Evolutionary conservation across 2,888 invertebrate species (phyloP).

Genomic region (Sminthurinus aureus): DNA sequence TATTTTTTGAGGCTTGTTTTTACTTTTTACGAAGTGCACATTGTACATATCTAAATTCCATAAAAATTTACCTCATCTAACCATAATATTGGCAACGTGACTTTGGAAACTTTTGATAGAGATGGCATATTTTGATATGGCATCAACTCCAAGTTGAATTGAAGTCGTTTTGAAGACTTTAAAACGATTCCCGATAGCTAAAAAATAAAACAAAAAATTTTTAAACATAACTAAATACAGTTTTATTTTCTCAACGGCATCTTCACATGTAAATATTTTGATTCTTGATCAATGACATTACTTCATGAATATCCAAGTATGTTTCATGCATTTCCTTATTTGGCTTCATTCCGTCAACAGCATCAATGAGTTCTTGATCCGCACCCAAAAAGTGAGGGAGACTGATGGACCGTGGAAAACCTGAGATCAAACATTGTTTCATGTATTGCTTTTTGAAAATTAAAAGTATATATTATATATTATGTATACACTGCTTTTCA

Average conservation of each 20-base stretch:
- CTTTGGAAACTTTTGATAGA: conserved; percentile 48
- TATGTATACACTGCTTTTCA: too few relatives aligned
- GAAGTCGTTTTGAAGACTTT: conserved; percentile 51
- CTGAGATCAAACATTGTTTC: conserved; percentile 1
- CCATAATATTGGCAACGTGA: conserved; percentile 56
- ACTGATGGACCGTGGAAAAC: conserved; percentile 40
- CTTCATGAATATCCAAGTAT: conserved; percentile 52
- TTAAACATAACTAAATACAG: conserved; percentile 13
- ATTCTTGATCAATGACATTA: conserved; percentile 33
- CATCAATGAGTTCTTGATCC: conserved; percentile 46
- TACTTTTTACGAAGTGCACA: neutral
- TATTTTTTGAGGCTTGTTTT: conserved; percentile 1
- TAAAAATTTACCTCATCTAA: conserved; percentile 53
- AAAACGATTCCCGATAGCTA: conserved; percentile 56
- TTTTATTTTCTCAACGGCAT: too few relatives aligned
- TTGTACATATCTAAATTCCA: neutral
- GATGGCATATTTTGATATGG: conserved; percentile 50
- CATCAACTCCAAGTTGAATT: conserved; percentile 51
- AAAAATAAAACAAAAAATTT: conserved; percentile 1
- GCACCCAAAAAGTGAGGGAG: conserved; percentile 56
- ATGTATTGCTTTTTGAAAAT: neutral
- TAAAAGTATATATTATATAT: too few relatives aligned
- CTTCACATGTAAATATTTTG: too few relatives aligned
- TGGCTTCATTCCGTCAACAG: conserved; percentile 54
- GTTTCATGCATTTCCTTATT: conserved; percentile 51